Conservation (phyloP, 2,797 vertebrate genomes). For the Pseudochirops cupreus region DNA sequence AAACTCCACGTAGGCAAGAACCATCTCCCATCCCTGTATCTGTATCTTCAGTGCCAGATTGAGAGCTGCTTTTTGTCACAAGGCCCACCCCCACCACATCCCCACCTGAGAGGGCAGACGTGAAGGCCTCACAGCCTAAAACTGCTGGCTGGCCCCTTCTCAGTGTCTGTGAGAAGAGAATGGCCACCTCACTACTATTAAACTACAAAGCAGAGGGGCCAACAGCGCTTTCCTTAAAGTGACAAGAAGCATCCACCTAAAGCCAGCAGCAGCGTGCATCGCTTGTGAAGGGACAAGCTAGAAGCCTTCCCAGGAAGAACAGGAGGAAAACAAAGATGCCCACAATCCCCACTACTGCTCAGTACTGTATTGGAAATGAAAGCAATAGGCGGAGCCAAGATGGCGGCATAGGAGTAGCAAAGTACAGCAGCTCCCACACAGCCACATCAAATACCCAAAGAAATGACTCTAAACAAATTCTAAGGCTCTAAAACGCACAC, state of each 20-base stretch:
- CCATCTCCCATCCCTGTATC: background rate
- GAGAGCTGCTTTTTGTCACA: background rate
- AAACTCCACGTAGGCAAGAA: background rate
- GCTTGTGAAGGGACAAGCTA: too few species aligned
- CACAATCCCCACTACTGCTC: background rate
- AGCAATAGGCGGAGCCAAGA: too few species aligned
- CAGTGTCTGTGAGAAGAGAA: slow-evolving; percentile 23
- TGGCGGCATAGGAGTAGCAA: too few species aligned
- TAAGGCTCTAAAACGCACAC: too few species aligned
- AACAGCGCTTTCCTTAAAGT: background rate
- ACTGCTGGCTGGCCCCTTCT: background rate
- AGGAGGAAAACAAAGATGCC: too few species aligned
- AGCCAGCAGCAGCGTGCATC: background rate
- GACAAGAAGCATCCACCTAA: too few species aligned
- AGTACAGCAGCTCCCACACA: too few species aligned
- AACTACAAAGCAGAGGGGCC: background rate
- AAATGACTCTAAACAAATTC: too few species aligned
- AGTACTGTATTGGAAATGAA: too few species aligned
- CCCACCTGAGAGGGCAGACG: background rate
- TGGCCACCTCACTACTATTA: background rate
- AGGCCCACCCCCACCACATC: background rate
- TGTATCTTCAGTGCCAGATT: background rate
- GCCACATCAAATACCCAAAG: too few species aligned
- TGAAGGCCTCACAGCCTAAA: background rate
- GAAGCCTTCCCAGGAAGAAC: too few species aligned